Evolutionary conservation across 2,888 invertebrate species (phyloP).

Genomic region (Aelia acuminata): DNA sequence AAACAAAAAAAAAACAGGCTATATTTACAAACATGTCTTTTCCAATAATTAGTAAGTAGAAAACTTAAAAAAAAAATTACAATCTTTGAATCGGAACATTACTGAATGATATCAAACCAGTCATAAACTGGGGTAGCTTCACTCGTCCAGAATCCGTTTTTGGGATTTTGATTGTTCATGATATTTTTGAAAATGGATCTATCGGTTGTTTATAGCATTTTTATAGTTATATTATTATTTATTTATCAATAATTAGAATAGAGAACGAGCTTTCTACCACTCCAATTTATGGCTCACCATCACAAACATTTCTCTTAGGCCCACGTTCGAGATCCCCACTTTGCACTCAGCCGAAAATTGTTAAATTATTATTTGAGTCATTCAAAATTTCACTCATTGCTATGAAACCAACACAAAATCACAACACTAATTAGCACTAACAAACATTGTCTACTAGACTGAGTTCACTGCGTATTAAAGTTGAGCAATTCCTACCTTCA

Average conservation of each 20-base stretch:
- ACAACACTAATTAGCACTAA: background rate
- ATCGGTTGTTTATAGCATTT: background rate
- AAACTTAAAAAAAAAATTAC: background rate
- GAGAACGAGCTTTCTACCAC: constrained; percentile 23
- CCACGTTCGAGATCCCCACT: background rate
- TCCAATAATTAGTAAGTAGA: background rate
- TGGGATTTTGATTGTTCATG: background rate
- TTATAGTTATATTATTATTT: background rate
- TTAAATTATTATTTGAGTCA: background rate
- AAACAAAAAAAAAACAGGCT: background rate
- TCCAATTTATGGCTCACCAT: constrained; percentile 21
- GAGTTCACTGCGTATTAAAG: background rate
- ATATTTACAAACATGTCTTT: constrained; percentile 46
- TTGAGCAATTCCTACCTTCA: background rate
- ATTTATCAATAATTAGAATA: too few relatives aligned
- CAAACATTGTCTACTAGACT: background rate
- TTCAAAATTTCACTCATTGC: background rate
- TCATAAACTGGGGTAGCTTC: constrained; percentile 46
- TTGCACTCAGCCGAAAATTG: background rate
- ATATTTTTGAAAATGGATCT: background rate
- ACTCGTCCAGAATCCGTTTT: constrained; percentile 22
- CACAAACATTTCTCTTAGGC: background rate
- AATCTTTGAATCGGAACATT: background rate
- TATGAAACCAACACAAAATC: constrained; percentile 3
- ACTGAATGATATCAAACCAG: background rate